Conservation (phyloP, 2,888 invertebrate genomes). For the Argynnis bischoffii region DNA sequence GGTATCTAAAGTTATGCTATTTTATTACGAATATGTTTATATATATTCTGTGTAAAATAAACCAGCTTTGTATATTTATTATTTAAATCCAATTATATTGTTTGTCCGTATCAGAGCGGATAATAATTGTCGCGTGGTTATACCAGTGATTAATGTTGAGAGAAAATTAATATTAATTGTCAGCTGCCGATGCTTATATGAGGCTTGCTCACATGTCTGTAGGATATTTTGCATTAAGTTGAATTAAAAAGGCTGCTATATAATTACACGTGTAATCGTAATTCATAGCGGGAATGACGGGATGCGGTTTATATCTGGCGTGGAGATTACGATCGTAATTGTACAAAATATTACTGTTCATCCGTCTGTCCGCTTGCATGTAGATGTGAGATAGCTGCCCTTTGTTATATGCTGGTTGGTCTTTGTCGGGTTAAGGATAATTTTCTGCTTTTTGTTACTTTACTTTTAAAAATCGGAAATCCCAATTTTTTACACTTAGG, state of each 20-base stretch:
- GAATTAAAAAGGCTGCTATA: slow-evolving; percentile 45
- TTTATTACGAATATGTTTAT: no score
- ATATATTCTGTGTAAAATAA: background rate
- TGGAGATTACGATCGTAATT: slow-evolving; percentile 71
- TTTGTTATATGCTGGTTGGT: slow-evolving; percentile 40
- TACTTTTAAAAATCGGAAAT: slow-evolving; percentile 6
- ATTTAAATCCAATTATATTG: slow-evolving; percentile 16
- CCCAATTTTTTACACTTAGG: slow-evolving; percentile 29
- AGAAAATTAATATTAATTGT: slow-evolving; percentile 23
- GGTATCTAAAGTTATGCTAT: no score
- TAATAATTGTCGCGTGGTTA: slow-evolving; percentile 24
- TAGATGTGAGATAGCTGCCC: slow-evolving; percentile 51
- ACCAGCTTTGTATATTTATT: slow-evolving; percentile 12
- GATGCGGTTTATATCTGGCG: slow-evolving; percentile 57
- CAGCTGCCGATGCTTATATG: slow-evolving; percentile 24
- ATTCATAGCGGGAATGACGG: slow-evolving; percentile 50
- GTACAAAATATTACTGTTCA: slow-evolving; percentile 69
- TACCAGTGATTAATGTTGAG: slow-evolving; percentile 17
- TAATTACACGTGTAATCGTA: slow-evolving; percentile 50
- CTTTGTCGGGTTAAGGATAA: slow-evolving; percentile 32
- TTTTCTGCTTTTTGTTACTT: slow-evolving; percentile 19
- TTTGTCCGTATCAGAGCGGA: slow-evolving; percentile 19
- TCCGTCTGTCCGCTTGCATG: slow-evolving; percentile 57
- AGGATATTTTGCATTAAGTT: slow-evolving; percentile 40
- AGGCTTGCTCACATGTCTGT: slow-evolving; percentile 20